Evolutionary conservation across 2,888 invertebrate genomes (phyloP).

Genomic region (Drosophila conformis): DNA sequence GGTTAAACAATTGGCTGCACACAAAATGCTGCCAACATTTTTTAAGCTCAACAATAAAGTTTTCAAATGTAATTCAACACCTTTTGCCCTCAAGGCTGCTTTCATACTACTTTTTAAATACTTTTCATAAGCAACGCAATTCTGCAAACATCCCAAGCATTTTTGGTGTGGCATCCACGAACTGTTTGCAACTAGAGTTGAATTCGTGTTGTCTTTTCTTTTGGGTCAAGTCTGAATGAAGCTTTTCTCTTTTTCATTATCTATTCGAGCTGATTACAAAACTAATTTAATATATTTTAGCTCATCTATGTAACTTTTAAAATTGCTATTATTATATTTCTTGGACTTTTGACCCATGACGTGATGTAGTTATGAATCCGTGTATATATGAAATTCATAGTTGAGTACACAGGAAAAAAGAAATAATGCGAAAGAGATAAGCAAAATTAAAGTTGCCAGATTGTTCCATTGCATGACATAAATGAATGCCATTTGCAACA

Average conservation of each 20-base stretch:
- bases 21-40: constrained; percentile 46
- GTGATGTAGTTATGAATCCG: no score
- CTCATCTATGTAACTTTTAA: neutral
- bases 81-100: constrained; percentile 50
- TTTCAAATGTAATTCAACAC: constrained; percentile 77
- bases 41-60: constrained; percentile 51
- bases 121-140: constrained; percentile 47
- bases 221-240: neutral
- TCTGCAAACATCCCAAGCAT: constrained; percentile 6
- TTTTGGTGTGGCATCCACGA: constrained; percentile 4
- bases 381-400: no score
- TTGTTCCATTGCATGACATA: no score
- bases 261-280: neutral
- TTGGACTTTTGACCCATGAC: no score
- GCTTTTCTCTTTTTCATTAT: neutral
- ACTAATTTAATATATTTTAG: neutral
- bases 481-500: no score
- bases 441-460: no score
- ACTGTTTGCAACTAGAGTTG: constrained; percentile 1
- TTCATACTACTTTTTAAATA: constrained; percentile 54
- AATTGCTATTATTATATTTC: neutral
- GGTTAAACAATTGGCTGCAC: constrained; percentile 67
- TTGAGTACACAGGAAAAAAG: no score
- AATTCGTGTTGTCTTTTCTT: neutral
- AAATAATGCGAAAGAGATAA: no score